Conservation (phyloP, 30 jellyfish, hydroid and myxozoan genomes). For the Calvadosia cruxmelitensis region DNA sequence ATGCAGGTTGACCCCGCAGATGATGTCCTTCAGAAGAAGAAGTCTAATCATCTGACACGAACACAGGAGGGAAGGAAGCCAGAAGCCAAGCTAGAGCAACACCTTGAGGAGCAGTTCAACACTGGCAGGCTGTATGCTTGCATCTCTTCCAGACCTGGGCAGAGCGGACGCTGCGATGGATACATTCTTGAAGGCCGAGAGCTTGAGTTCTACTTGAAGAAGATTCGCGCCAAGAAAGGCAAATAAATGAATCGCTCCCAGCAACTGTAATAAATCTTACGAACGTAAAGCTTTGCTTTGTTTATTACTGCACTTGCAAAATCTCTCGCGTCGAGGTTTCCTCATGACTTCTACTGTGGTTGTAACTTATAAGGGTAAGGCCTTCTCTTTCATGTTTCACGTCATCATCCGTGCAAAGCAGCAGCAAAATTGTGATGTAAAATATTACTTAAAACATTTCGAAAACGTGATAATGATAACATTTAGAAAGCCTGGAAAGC, state of each 20-base stretch:
- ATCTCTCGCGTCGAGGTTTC: not conserved
- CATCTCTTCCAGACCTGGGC: constrained; percentile 99
- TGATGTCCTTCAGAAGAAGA: constrained; percentile 43
- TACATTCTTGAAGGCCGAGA: constrained; percentile 95
- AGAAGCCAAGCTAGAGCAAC: constrained; percentile 54
- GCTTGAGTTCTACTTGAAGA: constrained; percentile 89
- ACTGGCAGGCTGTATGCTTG: constrained; percentile 87
- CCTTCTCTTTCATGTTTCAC: too few relatives aligned
- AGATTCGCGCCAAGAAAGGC: constrained; percentile 86
- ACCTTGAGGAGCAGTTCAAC: constrained; percentile 75
- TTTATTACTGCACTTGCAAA: not conserved
- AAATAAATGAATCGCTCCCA: constrained; percentile 43
- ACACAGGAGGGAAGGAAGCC: constrained; percentile 55
- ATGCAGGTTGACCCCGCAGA: constrained; percentile 70
- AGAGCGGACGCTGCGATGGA: constrained; percentile 96
- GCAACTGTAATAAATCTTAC: constrained; percentile 13
- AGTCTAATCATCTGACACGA: constrained; percentile 55
- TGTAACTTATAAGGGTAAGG: too few relatives aligned
- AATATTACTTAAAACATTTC: too few relatives aligned
- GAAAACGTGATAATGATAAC: too few relatives aligned
- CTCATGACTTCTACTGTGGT: not conserved
- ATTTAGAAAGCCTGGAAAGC: too few relatives aligned
- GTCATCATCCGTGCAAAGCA: too few relatives aligned
- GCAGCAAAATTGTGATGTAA: too few relatives aligned
- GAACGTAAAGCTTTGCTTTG: not conserved